Evolutionary conservation across 2,888 invertebrate genomes (phyloP), one percentile per base, ranked within the genome.

Genomic region (Lymantria dispar): DNA sequence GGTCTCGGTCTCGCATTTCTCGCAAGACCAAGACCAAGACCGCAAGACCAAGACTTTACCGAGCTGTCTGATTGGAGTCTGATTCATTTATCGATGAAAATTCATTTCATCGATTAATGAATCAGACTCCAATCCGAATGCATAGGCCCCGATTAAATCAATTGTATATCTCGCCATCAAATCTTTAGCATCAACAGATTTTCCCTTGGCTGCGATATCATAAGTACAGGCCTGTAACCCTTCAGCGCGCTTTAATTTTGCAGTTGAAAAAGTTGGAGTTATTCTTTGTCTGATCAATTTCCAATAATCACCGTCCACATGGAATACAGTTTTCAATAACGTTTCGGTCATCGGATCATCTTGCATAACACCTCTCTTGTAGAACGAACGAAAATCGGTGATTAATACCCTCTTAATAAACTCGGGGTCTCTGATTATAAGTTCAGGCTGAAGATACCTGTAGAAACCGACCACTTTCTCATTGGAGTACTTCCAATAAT

Each of bases 241-340:
- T 40, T 74, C 72, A 1, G 82, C 74, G 43, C 80, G 67, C 12
- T 70, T 77, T 3, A 80, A 51, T 47, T 78, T 78, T 79, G 72
- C 0, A 78, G 22, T 22, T 5, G 22, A 22, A 22, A 22, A 22
- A 22, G 22, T 22, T 22, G 22, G 22, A 22, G 22, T 77, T 45
- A 81, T 51, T 40, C 76, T 60, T 45, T 80, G 76, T 11, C 81
- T 61, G 38, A 76, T 45, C 7, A 80, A 62, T 45, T 70, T 76
- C 81, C 81, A 81, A 1, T 54, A 38, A 14, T 81, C 80, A 8
- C 81, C 83, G 5, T 79, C 73, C 3, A 54, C 64, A 31, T 68
- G 66, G 45, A 80, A 78, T 22, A 82, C n/a, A 52, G 72, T 80
- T n/a, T 58, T 58, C 36, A 73, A 52, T 3, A 82, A 39, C 0